Percentiles rank a stretch among this genome's conserved stretches.
phyloP scores from a whole-genome alignment of 2,797 vertebrate species.

The Gallinago solitaria region DNA sequence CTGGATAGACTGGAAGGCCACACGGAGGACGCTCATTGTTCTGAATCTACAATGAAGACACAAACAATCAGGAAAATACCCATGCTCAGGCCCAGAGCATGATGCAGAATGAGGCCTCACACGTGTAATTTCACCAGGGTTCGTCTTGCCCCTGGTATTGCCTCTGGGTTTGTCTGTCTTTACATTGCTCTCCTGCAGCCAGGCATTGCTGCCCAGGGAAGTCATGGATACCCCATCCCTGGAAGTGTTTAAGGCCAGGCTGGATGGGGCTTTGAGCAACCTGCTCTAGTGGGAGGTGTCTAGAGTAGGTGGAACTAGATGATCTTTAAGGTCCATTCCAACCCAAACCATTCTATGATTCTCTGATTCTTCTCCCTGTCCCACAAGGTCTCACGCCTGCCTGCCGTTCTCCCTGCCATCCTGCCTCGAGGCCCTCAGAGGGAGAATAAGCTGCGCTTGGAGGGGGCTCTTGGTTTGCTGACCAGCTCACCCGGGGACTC shows the following conservation, averaged over 20 bases:
- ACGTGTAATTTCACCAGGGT: neutral
- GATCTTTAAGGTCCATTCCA: too few species aligned
- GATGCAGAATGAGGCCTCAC: neutral
- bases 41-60: neutral
- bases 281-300: too few species aligned
- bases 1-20: neutral
- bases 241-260: too few species aligned
- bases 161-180: neutral
- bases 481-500: neutral
- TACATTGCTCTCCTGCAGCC: neutral
- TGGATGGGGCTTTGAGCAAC: too few species aligned
- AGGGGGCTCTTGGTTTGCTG: neutral
- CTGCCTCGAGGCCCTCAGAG: neutral
- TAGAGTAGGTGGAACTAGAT: too few species aligned
- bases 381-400: rapidly evolving
- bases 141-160: neutral
- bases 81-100: rapidly evolving
- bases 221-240: too few species aligned
- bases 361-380: neutral
- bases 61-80: neutral
- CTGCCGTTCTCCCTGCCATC: neutral
- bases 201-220: neutral
- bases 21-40: neutral
- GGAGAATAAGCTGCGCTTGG: neutral
- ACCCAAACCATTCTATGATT: neutral